phyloP scores from a whole-genome alignment of 2,888 invertebrate genomes.

The Cryptosula pallasiana region DNA sequence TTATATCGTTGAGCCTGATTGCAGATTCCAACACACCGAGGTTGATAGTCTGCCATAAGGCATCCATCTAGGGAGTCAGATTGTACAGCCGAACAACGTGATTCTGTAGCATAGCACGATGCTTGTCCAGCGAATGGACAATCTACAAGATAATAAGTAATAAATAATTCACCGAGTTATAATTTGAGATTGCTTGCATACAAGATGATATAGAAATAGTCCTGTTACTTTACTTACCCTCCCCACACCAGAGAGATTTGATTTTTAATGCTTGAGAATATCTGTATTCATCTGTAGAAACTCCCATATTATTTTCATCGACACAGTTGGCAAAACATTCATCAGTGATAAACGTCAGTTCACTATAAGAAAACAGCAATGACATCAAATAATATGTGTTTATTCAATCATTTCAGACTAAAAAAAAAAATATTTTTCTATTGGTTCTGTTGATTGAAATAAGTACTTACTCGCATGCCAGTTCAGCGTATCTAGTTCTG shows the following conservation, averaged over 20 bases:
- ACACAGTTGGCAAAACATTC: conserved; percentile 1
- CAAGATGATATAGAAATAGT: neutral
- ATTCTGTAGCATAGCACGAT: neutral
- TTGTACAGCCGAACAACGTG: neutral
- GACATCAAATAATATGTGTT: neutral
- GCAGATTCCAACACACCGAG: neutral
- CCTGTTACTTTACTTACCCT: neutral
- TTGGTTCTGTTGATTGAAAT: neutral
- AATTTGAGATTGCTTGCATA: neutral
- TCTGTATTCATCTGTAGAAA: neutral
- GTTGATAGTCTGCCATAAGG: neutral
- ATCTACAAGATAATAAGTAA: conserved; percentile 1
- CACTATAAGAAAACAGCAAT: neutral
- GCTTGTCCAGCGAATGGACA: neutral
- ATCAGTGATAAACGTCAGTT: neutral
- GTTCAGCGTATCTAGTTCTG: no score
- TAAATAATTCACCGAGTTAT: neutral
- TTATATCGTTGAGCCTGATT: neutral
- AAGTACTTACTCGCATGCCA: neutral
- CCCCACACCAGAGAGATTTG: neutral
- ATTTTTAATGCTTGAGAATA: neutral
- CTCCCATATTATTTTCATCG: neutral
- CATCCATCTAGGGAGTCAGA: neutral
- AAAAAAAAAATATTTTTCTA: neutral
- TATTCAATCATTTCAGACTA: neutral